A percentile compares a stretch with the other conserved stretches of the same genome.
These are phyloP conservation scores for Ceratoteleas bidentatus DNA, from an alignment of 1,140 invertebrate species.

Conservation along the genomic window DNA sequence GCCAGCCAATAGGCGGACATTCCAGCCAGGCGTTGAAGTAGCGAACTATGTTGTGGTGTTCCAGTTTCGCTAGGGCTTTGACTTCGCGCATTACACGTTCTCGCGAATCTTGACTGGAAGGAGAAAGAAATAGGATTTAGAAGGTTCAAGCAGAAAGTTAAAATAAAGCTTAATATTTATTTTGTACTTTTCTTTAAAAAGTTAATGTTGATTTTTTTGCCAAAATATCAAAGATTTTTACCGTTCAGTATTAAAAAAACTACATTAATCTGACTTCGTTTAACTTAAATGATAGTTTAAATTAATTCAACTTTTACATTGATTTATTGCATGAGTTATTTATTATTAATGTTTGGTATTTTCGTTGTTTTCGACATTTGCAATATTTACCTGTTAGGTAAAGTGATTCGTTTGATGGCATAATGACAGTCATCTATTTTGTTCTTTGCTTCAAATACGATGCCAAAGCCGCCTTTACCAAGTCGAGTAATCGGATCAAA, in stretches of 20 bases:
- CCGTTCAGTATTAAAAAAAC: too few species aligned
- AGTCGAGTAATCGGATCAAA: slow-evolving; percentile 92
- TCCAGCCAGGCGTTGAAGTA: slow-evolving; percentile 98
- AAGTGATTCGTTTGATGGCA: slow-evolving; percentile 95
- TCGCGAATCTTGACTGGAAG: slow-evolving; percentile 86
- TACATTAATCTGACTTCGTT: too few species aligned
- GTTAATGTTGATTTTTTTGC: too few species aligned
- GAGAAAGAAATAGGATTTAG: slow-evolving; percentile 61
- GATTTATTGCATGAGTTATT: too few species aligned
- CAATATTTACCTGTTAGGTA: slow-evolving; percentile 88
- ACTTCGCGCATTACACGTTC: slow-evolving; percentile 96
- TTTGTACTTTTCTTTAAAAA: slow-evolving; percentile 1
- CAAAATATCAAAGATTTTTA: neutral
- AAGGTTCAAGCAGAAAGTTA: too few species aligned
- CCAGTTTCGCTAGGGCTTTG: slow-evolving; percentile 94
- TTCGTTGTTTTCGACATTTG: too few species aligned
- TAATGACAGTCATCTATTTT: slow-evolving; percentile 97
- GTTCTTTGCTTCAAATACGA: slow-evolving; percentile 97
- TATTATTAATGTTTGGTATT: too few species aligned
- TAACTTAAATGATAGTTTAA: too few species aligned
- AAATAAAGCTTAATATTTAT: too few species aligned
- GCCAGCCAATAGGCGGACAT: slow-evolving; percentile 92
- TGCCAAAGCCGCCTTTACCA: slow-evolving; percentile 97
- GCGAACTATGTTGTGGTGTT: slow-evolving; percentile 96
- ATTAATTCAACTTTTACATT: too few species aligned